Evolutionary conservation across 53 echinoderm and acorn worm species (phyloP), one percentile per base, ranked within the genome.

Genomic region (Paracentrotus lividus): DNA sequence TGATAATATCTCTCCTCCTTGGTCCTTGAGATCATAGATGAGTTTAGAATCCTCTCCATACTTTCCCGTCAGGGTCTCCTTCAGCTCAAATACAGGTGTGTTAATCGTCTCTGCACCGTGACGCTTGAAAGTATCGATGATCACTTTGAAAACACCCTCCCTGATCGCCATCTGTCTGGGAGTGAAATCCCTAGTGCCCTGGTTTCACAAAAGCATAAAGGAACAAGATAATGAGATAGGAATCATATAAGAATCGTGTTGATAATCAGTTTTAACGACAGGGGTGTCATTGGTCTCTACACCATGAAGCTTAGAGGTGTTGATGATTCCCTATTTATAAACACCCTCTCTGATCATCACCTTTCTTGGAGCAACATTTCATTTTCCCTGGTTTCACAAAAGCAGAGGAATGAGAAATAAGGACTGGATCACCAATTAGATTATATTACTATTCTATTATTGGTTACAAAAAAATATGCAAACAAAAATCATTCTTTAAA

Each of bases 151-250:
- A 56, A 99, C 99, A 54, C 96, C 94, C 76, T 98, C 96, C 23
- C 99, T 95, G 7, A 99, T 99, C 43, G 99, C 97, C 99, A 97
- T 99, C 96, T 99, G 99, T 56, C 90, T 99, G 29, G 99, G 99
- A 40, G 94, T 95, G 95, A 95, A 99, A 93, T 99, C 99, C 93
- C 99, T 95, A 54, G 99, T 96, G 13, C 99, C 97, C 97, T 97
- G 85, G 43, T 86, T 86, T 34, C 56, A 86, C 32, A 86, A 55
- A 86, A 53, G 6, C 51, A 51, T 24, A 18, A 85, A 13, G 42
- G 51, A 85, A 77, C 13, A 3, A 77, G 38, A 44, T 77, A 24
- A 77, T n/a, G n/a, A 77, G 13, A 12, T 64, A 10, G 26, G 31
- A 64, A 27, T 29, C 31, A 64, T 64, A 60, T 6, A 60, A 26